Conservation (phyloP, 2,888 invertebrate species). For the Xestia ashworthii region DNA sequence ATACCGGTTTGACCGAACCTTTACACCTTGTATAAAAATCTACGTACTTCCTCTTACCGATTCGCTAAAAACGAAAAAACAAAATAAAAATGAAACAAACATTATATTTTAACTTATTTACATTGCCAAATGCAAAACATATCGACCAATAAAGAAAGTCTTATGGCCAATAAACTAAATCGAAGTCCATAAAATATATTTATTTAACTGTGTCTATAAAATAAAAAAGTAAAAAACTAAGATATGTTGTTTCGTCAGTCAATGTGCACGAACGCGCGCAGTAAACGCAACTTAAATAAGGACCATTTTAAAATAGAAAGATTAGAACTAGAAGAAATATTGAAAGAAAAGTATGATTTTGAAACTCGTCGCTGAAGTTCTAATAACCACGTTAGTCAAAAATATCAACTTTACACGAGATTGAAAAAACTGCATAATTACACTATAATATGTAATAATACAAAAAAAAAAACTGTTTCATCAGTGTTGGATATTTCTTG, state of each 20-base stretch:
- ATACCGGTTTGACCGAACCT: not conserved
- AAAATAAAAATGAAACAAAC: not conserved
- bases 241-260: not conserved
- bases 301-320: not conserved
- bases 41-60: conserved; percentile 13
- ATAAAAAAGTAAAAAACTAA: no score
- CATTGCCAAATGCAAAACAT: not conserved
- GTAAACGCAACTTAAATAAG: not conserved
- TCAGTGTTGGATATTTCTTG: no score
- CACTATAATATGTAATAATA: no score
- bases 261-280: not conserved
- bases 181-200: conserved; percentile 17
- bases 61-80: not conserved
- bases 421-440: no score
- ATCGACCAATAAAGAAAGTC: not conserved
- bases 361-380: no score
- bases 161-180: conserved; percentile 13
- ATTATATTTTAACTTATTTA: not conserved
- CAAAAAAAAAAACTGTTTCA: no score
- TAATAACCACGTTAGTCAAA: no score
- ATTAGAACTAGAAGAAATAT: not conserved
- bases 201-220: not conserved
- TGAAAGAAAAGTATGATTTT: no score
- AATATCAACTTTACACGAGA: no score
- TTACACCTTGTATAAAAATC: not conserved